Evolutionary conservation across 2,888 invertebrate species (phyloP), one percentile per base, ranked within the genome.

Genomic region (Calameuta idolon): DNA sequence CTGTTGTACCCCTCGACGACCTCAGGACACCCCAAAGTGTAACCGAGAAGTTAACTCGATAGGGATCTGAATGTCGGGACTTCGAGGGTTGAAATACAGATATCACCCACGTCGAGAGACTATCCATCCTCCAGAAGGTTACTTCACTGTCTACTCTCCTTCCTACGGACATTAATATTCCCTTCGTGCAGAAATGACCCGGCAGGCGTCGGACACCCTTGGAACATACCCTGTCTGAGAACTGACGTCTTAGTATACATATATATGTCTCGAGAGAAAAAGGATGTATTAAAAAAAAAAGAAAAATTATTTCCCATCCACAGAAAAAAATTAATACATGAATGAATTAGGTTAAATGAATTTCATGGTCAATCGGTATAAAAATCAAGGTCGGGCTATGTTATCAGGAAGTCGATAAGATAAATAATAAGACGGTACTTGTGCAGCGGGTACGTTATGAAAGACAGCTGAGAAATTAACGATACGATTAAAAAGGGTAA

Each of bases 51-150:
- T 87, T 85, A 80, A 79, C 75, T 75, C 81, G 89, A 89, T 89
- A 87, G 84, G 81, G 81, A 89, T 89, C 89, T 83, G 81, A 83
- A 84, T 83, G 85, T 81, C 80, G 76, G 77, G 80, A 82, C 82
- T 84, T 79, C 76, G 80, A 82, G 84, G 83, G 84, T 80, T 86
- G 84, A 86, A 87, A 89, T 83, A 87, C 83, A 89, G 88, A 88
- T 88, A 87, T 89, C 88, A 87, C 88, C 89, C 89, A 88, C 86
- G 88, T 85, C 82, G 88, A 84, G 83, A 83, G 79, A 80, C 81
- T 84, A 87, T 84, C 84, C 83, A 76, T 78, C 78, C 78, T 83
- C 81, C 76, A 79, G 78, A 55, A 81, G 76, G 76, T 76, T 76
- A 77, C 77, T 76, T 75, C 75, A 69, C 76, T 79, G 76, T 79